Evolutionary conservation across 2,113 vertebrate species (phyloP).

Genomic region (Erythrolamprus reginae): DNA sequence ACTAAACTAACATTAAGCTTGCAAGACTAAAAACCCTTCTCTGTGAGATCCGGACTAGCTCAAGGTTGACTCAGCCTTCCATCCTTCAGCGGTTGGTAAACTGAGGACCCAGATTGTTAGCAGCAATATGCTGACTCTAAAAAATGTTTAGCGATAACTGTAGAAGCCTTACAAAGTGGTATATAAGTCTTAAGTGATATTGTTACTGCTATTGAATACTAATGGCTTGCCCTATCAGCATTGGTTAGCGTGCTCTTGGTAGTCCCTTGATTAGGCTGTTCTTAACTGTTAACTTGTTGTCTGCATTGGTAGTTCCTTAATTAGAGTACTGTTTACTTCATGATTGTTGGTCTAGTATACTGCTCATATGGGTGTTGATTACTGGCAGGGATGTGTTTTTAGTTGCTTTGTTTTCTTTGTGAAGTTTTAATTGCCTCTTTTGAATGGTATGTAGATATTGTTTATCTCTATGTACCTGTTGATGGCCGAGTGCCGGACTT

Average conservation of each 20-base stretch:
- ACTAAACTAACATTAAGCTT: not conserved
- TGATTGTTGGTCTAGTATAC: too few relatives aligned
- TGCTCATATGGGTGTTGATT: too few relatives aligned
- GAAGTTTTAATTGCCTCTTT: not conserved
- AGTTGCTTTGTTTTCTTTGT: too few relatives aligned
- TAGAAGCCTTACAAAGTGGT: not conserved
- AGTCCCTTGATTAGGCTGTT: too few relatives aligned
- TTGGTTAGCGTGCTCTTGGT: too few relatives aligned
- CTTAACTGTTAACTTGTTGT: too few relatives aligned
- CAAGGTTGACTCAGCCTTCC: not conserved
- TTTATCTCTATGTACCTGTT: not conserved
- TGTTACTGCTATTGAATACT: not conserved
- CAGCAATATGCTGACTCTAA: not conserved
- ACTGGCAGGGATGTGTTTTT: too few relatives aligned
- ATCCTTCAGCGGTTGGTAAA: not conserved
- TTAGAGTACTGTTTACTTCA: too few relatives aligned
- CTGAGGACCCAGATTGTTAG: not conserved
- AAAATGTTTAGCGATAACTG: not conserved
- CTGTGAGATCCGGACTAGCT: not conserved
- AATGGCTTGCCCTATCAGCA: too few relatives aligned
- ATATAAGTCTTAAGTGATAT: not conserved
- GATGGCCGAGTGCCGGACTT: not conserved
- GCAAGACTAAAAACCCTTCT: not conserved
- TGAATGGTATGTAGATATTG: not conserved
- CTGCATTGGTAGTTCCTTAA: too few relatives aligned